A percentile compares a stretch with the other conserved stretches of the same genome.
These are phyloP conservation scores for Cantharis rustica DNA, from an alignment of 2,888 invertebrate species.

Conservation along the genomic window DNA sequence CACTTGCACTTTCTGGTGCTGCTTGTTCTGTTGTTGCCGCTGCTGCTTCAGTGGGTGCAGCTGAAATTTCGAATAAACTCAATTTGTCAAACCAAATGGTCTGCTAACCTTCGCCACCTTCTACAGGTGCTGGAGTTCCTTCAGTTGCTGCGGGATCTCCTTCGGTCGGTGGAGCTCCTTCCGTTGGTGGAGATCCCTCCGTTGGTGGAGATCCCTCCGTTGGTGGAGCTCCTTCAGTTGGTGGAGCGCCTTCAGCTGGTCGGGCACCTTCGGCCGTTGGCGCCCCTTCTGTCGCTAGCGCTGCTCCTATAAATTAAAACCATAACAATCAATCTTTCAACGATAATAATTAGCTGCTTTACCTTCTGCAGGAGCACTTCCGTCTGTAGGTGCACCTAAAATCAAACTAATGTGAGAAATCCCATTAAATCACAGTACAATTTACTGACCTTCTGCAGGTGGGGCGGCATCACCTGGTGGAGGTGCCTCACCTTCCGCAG, in stretches of 20 bases:
- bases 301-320: neutral
- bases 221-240: conserved; percentile 29
- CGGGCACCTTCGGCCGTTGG: conserved; percentile 47
- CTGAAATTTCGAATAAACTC: neutral
- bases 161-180: conserved; percentile 33
- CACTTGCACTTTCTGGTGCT: conserved; percentile 15
- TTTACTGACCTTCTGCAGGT: conserved; percentile 31
- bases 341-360: neutral
- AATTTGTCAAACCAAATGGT: neutral
- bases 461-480: conserved; percentile 42
- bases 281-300: conserved; percentile 35
- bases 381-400: conserved; percentile 38
- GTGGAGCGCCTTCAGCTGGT: conserved; percentile 40
- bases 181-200: conserved; percentile 22
- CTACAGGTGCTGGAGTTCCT: conserved; percentile 26
- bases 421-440: neutral
- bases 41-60: neutral
- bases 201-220: conserved; percentile 45
- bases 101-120: conserved; percentile 23
- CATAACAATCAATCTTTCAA: neutral
- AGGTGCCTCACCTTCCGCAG: conserved; percentile 31
- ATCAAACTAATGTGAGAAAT: neutral
- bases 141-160: conserved; percentile 44
- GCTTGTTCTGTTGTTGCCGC: conserved; percentile 1
- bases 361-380: conserved; percentile 31